These are phyloP conservation scores for Ceratothoa steindachneri DNA, from an alignment of 2,888 invertebrate species.

Conservation along the genomic window DNA sequence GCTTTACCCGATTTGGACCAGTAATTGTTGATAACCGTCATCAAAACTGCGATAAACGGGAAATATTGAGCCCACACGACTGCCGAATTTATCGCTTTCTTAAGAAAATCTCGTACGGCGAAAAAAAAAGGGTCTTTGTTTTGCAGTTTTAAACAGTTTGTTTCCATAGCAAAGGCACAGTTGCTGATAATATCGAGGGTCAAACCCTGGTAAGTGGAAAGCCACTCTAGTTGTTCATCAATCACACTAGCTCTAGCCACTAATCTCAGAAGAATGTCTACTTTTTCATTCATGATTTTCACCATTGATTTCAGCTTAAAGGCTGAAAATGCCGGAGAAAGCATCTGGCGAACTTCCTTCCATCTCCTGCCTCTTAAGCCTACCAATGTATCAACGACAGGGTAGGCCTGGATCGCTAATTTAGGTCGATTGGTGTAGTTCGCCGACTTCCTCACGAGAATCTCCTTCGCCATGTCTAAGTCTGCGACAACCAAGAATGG, in stretches of 20 bases:
- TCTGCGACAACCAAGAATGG: slow-evolving; percentile 35
- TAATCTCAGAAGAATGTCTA: slow-evolving; percentile 52
- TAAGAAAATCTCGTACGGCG: slow-evolving; percentile 51
- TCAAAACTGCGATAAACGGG: slow-evolving; percentile 49
- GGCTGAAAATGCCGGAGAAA: slow-evolving; percentile 57
- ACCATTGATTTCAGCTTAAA: slow-evolving; percentile 56
- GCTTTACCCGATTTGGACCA: slow-evolving; percentile 51
- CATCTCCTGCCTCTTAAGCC: slow-evolving; percentile 55
- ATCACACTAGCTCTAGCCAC: slow-evolving; percentile 49
- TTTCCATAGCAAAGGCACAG: slow-evolving; percentile 56
- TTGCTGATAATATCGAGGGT: slow-evolving; percentile 57
- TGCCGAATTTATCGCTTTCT: slow-evolving; percentile 50
- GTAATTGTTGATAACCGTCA: slow-evolving; percentile 49
- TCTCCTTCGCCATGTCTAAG: slow-evolving; percentile 50
- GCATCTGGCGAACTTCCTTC: slow-evolving; percentile 57
- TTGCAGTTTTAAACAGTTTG: slow-evolving; percentile 53
- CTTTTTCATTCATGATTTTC: slow-evolving; percentile 53
- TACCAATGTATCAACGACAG: slow-evolving; percentile 41
- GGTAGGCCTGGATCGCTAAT: slow-evolving; percentile 41
- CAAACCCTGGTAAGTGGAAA: slow-evolving; percentile 55
- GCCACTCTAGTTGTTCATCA: slow-evolving; percentile 52
- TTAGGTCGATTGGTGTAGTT: slow-evolving; percentile 50
- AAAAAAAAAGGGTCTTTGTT: slow-evolving; percentile 52
- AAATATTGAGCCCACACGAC: slow-evolving; percentile 50
- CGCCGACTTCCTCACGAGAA: slow-evolving; percentile 51